Conservation (phyloP, 2,888 invertebrate genomes). For the Caenorhabditis parvicauda region DNA sequence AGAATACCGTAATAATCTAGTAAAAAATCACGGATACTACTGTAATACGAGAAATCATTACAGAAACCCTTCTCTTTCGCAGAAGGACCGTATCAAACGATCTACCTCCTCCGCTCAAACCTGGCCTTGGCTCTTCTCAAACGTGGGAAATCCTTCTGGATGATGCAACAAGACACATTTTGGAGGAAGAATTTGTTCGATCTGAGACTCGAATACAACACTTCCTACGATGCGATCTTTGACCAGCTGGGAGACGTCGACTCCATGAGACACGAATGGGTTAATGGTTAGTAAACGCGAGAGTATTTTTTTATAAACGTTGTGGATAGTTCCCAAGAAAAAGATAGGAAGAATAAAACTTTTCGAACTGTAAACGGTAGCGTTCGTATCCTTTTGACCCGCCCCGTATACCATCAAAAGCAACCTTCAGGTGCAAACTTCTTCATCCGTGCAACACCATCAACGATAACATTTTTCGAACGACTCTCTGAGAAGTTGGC, state of each 20-base stretch:
- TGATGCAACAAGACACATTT: slow-evolving; percentile 60
- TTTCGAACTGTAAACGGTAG: too few relatives aligned
- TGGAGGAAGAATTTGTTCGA: slow-evolving; percentile 57
- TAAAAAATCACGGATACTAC: too few relatives aligned
- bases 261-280: slow-evolving; percentile 59
- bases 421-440: slow-evolving; percentile 55
- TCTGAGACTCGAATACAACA: slow-evolving; percentile 51
- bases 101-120: slow-evolving; percentile 58
- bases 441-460: slow-evolving; percentile 59
- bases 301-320: background rate
- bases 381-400: too few relatives aligned
- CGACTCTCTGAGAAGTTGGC: slow-evolving; percentile 53
- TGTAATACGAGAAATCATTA: slow-evolving; percentile 14
- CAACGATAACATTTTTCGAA: slow-evolving; percentile 61
- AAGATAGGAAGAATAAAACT: too few relatives aligned
- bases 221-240: slow-evolving; percentile 55
- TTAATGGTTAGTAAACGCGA: slow-evolving; percentile 49
- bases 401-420: too few relatives aligned
- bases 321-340: background rate
- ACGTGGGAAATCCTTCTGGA: slow-evolving; percentile 60
- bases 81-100: slow-evolving; percentile 61
- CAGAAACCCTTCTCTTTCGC: slow-evolving; percentile 61
- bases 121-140: slow-evolving; percentile 53
- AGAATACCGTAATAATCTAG: background rate
- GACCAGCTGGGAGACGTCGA: slow-evolving; percentile 56